Evolutionary conservation across 2,797 vertebrate genomes (phyloP), one percentile per base, ranked within the genome.

Genomic region (Pyrrhura leucotis): DNA sequence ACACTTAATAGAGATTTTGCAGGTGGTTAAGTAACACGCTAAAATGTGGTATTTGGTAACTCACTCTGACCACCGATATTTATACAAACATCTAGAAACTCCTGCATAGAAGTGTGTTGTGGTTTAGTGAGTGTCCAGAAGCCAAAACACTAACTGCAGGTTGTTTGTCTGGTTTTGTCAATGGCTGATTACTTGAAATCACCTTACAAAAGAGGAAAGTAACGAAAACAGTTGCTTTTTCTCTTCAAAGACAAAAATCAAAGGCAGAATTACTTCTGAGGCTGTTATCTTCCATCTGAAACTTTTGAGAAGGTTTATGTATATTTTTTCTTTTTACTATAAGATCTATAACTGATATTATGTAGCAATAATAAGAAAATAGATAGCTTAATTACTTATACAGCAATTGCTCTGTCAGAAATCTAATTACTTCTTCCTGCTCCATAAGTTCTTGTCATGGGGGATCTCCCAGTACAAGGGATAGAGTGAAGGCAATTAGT

Each of bases 371-470:
- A 84, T 78, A 84, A 80, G 22, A 71, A 79, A 83, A 91, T 33
- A 48, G 37, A 76, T 29, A 74, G 22, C n/a, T 81, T 87, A 84
- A 86, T 90, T 87, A 65, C 14, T 91, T 75, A 69, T 54, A 53
- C 62, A 77, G 14, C 53, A 80, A 58, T 68, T 72, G 14, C 21
- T 87, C 39, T 75, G 61, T 62, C 90, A 96, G 42, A 54, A 83
- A 77, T 71, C 61, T 95, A 94, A 90, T 94, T 96, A 80, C n/a
- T 74, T 85, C 48, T 80, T 90, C 37, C 45, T 90, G 39, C 54
- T 93, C 35, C 29, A 3, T 85, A 90, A 89, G 58, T 71, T 68
- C 42, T 85, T 88, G 75, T 96, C 78, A 66, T 13, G 21, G 14
- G n/a, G 28, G 39, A 77, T 80, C 29, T 83, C 28, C 42, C 6